Conservation (phyloP, 2,797 vertebrate genomes). For the Todus mexicanus region DNA sequence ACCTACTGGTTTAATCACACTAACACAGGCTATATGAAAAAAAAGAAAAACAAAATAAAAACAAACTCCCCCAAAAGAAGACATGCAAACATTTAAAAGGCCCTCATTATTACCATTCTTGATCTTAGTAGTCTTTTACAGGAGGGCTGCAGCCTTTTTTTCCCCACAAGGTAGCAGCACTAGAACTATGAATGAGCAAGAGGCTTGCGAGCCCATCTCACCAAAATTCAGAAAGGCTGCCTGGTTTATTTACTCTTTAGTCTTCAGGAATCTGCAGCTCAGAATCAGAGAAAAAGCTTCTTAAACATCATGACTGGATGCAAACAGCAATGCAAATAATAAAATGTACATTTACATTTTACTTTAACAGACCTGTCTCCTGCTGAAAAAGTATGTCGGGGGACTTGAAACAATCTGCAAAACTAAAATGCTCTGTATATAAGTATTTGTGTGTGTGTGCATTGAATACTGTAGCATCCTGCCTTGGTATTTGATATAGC, state of each 20-base stretch:
- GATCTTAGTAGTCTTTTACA: neutral
- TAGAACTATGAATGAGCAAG: neutral
- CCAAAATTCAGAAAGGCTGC: neutral
- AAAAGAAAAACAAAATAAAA: neutral
- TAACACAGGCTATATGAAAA: neutral
- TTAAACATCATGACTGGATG: neutral
- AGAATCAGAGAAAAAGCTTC: neutral
- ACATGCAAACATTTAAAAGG: neutral
- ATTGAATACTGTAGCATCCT: neutral
- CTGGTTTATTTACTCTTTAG: neutral
- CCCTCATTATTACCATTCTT: neutral
- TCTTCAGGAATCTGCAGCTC: neutral
- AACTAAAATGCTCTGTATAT: neutral
- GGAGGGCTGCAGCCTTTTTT: neutral
- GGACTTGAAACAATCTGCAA: neutral
- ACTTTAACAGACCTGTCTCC: neutral
- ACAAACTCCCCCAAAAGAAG: neutral
- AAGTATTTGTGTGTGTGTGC: neutral
- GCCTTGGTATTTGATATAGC: neutral
- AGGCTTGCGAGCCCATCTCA: neutral
- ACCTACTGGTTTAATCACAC: neutral
- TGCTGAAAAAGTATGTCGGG: neutral
- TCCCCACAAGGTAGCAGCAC: constrained; percentile 42
- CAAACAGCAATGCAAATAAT: neutral
- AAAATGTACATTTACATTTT: neutral